These are phyloP conservation scores for Watsonalla binaria DNA, from an alignment of 2,888 invertebrate species.

Conservation along the genomic window DNA sequence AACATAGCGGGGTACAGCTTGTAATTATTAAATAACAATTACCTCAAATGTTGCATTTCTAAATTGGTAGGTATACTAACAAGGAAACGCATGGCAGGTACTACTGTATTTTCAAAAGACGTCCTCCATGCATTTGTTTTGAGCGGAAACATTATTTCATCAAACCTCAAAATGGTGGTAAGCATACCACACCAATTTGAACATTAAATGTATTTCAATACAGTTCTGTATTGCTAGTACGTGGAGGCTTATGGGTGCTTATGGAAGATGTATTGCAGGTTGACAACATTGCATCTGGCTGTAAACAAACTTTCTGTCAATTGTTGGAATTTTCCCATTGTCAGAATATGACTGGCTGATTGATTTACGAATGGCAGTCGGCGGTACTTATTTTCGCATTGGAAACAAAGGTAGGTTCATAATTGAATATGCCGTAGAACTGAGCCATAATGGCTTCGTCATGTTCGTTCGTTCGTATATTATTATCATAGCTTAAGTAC, in stretches of 20 bases:
- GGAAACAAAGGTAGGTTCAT: not conserved
- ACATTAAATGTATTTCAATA: not conserved
- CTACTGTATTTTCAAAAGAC: no score
- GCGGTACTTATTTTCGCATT: conserved; percentile 27
- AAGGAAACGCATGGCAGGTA: no score
- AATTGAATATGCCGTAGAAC: no score
- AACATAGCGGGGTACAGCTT: no score
- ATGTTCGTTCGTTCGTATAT: no score
- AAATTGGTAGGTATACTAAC: no score
- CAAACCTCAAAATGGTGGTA: not conserved
- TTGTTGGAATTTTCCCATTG: conserved; percentile 14
- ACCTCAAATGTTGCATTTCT: no score
- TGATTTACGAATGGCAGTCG: conserved; percentile 26
- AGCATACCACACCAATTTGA: not conserved
- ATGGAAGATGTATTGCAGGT: not conserved
- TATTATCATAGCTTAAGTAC: no score
- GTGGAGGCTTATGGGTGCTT: not conserved
- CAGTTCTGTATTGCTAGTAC: not conserved
- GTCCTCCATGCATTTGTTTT: not conserved
- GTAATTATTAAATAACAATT: no score
- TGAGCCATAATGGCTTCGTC: no score
- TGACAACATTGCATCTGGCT: not conserved
- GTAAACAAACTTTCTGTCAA: not conserved
- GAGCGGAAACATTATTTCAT: not conserved
- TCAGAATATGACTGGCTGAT: conserved; percentile 27